A percentile compares a stretch with the other conserved stretches of the same genome.
These are phyloP conservation scores for Protobothrops flavoviridis DNA, from an alignment of 2,113 vertebrate species.

Conservation along the genomic window DNA sequence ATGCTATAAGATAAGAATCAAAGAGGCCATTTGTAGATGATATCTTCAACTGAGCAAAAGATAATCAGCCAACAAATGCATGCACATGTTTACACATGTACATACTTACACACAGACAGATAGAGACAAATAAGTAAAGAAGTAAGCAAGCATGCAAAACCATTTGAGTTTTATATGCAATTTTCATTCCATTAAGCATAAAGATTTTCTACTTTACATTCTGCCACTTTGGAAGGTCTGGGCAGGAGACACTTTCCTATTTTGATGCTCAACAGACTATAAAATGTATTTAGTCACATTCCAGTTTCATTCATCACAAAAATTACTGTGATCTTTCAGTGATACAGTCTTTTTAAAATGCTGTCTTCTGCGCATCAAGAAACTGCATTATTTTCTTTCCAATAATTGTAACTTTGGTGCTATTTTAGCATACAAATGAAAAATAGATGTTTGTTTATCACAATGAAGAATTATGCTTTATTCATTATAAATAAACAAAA, in stretches of 20 bases:
- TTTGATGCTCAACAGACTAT: constrained; percentile 51
- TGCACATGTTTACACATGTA: neutral
- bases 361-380: neutral
- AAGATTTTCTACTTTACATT: constrained; percentile 19
- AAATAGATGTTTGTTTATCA: neutral
- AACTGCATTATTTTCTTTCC: neutral
- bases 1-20: neutral
- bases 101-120: neutral
- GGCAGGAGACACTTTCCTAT: neutral
- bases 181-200: constrained; percentile 32
- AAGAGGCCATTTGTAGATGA: neutral
- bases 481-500: neutral
- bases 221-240: neutral
- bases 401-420: neutral
- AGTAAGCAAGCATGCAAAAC: neutral
- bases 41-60: neutral
- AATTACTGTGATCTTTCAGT: constrained; percentile 31
- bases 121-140: rapidly evolving
- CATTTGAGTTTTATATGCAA: neutral
- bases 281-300: constrained; percentile 47
- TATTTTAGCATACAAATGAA: neutral
- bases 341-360: constrained; percentile 17
- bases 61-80: neutral
- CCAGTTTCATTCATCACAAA: constrained; percentile 29
- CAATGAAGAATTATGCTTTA: neutral